Conservation (phyloP, 1,140 invertebrate genomes). For the Ostrea denselamellosa region DNA sequence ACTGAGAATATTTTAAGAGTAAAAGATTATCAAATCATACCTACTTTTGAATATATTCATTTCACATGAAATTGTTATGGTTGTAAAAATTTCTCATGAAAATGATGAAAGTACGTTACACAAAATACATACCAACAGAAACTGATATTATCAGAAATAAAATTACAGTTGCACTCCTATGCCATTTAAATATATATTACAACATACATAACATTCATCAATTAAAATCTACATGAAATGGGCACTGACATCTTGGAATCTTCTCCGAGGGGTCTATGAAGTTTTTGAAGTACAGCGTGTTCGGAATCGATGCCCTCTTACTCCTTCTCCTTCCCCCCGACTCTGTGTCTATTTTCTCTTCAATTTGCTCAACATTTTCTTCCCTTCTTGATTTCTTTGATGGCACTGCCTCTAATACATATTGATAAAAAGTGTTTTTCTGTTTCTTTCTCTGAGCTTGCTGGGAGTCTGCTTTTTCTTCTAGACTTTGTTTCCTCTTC, state of each 20-base stretch:
- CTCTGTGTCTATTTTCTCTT: background rate
- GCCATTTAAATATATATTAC: too few species aligned
- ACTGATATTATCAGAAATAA: too few species aligned
- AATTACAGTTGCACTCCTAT: too few species aligned
- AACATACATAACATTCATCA: too few species aligned
- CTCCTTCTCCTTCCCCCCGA: background rate
- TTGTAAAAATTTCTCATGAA: too few species aligned
- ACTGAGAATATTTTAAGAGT: too few species aligned
- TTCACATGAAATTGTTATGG: too few species aligned
- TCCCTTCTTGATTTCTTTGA: background rate
- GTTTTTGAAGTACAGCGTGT: conserved; percentile 4
- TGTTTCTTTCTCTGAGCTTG: background rate
- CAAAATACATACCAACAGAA: too few species aligned
- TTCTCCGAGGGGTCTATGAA: background rate
- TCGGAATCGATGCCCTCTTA: background rate
- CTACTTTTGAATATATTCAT: too few species aligned
- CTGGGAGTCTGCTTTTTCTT: background rate
- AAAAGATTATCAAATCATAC: too few species aligned
- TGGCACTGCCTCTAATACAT: background rate
- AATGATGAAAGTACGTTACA: too few species aligned
- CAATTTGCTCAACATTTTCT: background rate
- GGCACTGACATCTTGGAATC: background rate
- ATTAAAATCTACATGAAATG: background rate
- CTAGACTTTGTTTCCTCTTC: conserved; percentile 1
- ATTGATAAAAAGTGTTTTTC: background rate